Base-by-base conservation (phyloP, 2,113 vertebrate genomes). In the Corythaeola cristata region DNA sequence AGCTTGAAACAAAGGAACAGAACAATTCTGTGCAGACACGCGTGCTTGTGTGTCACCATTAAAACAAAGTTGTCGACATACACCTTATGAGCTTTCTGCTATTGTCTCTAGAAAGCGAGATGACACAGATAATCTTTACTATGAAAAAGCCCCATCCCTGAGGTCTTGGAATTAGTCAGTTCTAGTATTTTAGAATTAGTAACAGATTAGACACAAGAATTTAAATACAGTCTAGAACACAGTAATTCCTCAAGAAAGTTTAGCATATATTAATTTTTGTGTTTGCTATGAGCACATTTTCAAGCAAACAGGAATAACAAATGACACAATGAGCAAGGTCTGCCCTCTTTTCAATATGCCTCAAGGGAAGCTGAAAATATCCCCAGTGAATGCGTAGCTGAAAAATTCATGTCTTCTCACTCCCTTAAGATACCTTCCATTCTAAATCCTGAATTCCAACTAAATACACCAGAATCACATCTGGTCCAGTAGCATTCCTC, bases 341-440 rank as follows among this genome's bases (percentile, higher is more conserved):
- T 91, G 64, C 30, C 64, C 64, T 62, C 55, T 81, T 27, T 45
- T 93, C 63, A 78, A 18, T 8, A 59, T 37, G 71, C 75, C 71
- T 92, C n/a, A 55, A 93, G 37, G 50, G 35, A 92, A 85, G 37
- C 44, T 63, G n/a, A 82, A 82, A 81, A 85, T 21, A 88, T 24
- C 32, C 71, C 20, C 32, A 68, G 6, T 3, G 15, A 79, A 89
- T 3, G 3, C 32, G 55, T 5, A 79, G 53, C 3, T 68, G 28
- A 90, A 95, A 93, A 93, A 90, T 9, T 23, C 37, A 75, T 11
- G 16, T 53, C 47, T 83, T 80, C 44, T 88, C 1, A 1, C 26
- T 95, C 78, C 20, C 53, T 50, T 59, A 67, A 82, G 47, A 92
- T 59, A 71, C 63, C 83, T 50, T 90, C 16, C 26, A 72, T 27